Evolutionary conservation across 2,113 vertebrate species (phyloP).

Genomic region (Calyptomena viridis): DNA sequence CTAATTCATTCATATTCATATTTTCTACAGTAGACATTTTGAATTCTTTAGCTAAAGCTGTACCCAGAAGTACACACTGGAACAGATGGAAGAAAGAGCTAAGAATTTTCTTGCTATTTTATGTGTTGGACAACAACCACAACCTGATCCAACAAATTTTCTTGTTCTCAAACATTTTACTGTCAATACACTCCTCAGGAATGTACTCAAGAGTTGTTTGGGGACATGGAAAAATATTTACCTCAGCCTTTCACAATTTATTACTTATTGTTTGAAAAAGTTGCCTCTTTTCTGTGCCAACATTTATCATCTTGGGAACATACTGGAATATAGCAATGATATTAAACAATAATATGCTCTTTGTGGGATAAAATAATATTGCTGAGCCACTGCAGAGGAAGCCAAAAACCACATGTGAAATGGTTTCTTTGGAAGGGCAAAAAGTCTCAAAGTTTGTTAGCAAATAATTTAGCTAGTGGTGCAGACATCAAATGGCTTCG

Average conservation of each 20-base stretch:
- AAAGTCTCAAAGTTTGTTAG: conserved; percentile 50
- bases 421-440: conserved; percentile 48
- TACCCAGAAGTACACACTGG: not conserved
- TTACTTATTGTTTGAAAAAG: conserved; percentile 71
- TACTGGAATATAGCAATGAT: conserved; percentile 56
- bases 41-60: not conserved
- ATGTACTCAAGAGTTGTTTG: conserved; percentile 61
- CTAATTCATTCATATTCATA: not conserved
- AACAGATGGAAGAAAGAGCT: conserved; percentile 41
- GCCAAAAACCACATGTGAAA: conserved; percentile 63
- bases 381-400: conserved; percentile 32
- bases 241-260: conserved; percentile 67
- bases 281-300: conserved; percentile 57
- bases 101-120: conserved; percentile 47
- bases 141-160: conserved; percentile 59
- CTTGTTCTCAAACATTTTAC: conserved; percentile 59
- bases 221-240: conserved; percentile 71
- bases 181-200: conserved; percentile 55
- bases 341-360: conserved; percentile 63
- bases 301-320: conserved; percentile 66
- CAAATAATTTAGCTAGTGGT: conserved; percentile 46
- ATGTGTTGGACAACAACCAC: conserved; percentile 36
- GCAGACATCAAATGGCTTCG: conserved; percentile 10
- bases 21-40: not conserved
- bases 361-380: conserved; percentile 61